Percentiles rank a stretch among this genome's conserved stretches.
Evolutionary conservation across 2,888 invertebrate genomes (phyloP).

Genomic region (Heliconius ismenius): DNA sequence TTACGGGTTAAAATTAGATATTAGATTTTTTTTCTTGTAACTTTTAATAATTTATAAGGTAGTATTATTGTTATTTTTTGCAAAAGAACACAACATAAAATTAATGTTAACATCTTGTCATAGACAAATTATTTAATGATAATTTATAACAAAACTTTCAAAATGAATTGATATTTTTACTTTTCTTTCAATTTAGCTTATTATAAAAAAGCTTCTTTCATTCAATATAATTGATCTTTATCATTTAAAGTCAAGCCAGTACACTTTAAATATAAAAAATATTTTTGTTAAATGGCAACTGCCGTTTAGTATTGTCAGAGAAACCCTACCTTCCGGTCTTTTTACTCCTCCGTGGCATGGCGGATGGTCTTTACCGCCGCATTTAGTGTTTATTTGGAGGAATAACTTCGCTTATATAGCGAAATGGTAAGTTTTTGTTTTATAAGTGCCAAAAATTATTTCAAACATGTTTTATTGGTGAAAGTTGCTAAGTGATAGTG

Average conservation of each 20-base stretch:
- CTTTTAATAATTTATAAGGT: too few species aligned
- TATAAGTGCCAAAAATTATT: constrained; percentile 48
- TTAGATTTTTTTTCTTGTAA: too few species aligned
- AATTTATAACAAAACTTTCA: too few species aligned
- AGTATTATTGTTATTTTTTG: too few species aligned
- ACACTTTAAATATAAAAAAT: background rate
- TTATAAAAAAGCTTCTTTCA: background rate
- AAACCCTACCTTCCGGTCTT: constrained; percentile 72
- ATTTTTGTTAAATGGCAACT: constrained; percentile 57
- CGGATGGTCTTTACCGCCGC: constrained; percentile 78
- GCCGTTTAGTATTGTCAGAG: constrained; percentile 62
- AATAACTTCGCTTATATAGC: constrained; percentile 75
- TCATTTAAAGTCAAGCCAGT: background rate
- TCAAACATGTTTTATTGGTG: constrained; percentile 47
- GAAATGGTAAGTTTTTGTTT: constrained; percentile 74
- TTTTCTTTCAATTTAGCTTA: background rate
- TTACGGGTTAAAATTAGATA: too few species aligned
- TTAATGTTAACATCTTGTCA: too few species aligned
- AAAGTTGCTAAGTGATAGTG: constrained; percentile 52
- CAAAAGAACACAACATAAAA: too few species aligned
- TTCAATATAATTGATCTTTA: too few species aligned
- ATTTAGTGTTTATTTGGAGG: constrained; percentile 74
- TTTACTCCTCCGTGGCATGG: constrained; percentile 82
- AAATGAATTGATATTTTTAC: too few species aligned
- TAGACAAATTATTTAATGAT: too few species aligned